A percentile compares a stretch with the other conserved stretches of the same genome.
These are phyloP conservation scores for Zosterops borbonicus DNA, from an alignment of 2,113 vertebrate species.

Conservation along the genomic window DNA sequence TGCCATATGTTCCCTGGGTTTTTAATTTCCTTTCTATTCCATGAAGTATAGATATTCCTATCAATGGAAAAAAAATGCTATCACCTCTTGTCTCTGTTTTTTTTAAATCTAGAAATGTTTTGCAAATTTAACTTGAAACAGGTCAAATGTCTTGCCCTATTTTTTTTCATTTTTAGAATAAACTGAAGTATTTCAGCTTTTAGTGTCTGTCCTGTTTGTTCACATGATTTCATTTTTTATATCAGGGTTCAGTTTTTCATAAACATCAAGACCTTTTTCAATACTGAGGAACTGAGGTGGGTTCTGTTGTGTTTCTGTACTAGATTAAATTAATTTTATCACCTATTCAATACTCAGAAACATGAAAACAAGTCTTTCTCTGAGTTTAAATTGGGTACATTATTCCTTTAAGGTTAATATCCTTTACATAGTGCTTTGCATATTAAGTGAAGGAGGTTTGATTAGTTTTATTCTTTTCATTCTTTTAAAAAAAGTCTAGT, in stretches of 20 bases:
- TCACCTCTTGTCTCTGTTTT: neutral
- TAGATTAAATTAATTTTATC: neutral
- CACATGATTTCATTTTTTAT: neutral
- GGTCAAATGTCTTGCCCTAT: neutral
- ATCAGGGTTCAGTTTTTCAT: neutral
- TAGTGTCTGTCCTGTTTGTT: neutral
- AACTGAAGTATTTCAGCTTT: neutral
- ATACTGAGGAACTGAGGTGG: neutral
- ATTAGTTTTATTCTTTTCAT: conserved; percentile 5
- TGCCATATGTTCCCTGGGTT: neutral
- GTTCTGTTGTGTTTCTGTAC: neutral
- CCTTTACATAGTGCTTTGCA: neutral
- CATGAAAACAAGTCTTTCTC: neutral
- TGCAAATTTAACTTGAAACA: neutral
- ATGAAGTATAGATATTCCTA: neutral
- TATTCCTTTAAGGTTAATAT: neutral
- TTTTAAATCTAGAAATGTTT: neutral
- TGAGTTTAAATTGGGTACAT: neutral
- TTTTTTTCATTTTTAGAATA: neutral
- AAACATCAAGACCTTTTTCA: neutral
- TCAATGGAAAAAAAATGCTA: neutral
- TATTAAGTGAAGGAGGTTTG: neutral
- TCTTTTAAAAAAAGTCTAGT: neutral
- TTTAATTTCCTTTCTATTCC: neutral
- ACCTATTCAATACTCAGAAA: neutral